phyloP scores from a whole-genome alignment of 2,113 vertebrate genomes.

The Elephas maximus region DNA sequence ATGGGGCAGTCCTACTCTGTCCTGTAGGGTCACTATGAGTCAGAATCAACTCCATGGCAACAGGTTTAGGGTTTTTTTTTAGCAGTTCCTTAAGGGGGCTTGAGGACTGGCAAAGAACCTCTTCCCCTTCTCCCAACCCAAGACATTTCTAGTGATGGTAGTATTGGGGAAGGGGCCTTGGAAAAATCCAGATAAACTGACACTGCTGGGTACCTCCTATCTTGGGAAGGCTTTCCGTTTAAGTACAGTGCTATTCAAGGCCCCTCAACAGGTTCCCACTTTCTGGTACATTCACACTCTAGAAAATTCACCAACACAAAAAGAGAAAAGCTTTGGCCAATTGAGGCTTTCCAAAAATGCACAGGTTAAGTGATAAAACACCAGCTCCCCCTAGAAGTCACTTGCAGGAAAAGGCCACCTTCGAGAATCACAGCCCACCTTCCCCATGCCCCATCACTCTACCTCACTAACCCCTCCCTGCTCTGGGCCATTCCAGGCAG shows the following conservation, averaged over 20 bases:
- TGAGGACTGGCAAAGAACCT: background rate
- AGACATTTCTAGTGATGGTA: background rate
- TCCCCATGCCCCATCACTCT: background rate
- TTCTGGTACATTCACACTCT: background rate
- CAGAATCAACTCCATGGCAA: too few relatives aligned
- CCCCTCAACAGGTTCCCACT: background rate
- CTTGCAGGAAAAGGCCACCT: background rate
- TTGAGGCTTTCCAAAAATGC: background rate
- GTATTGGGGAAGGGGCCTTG: background rate
- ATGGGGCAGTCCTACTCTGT: too few relatives aligned
- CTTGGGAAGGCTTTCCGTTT: background rate
- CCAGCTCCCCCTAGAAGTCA: background rate
- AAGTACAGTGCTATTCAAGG: background rate
- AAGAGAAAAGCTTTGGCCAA: background rate
- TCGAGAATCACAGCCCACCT: background rate
- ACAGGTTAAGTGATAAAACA: slow-evolving; percentile 11
- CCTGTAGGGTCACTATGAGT: too few relatives aligned
- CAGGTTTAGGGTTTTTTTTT: too few relatives aligned
- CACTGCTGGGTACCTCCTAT: background rate
- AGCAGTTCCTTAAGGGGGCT: background rate
- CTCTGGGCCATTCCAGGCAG: background rate
- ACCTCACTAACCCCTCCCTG: background rate
- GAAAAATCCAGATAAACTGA: background rate
- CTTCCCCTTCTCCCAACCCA: background rate
- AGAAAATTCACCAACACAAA: background rate